Base-by-base conservation (phyloP, 2,888 invertebrate species). In the Drosophila macrothrix region DNA sequence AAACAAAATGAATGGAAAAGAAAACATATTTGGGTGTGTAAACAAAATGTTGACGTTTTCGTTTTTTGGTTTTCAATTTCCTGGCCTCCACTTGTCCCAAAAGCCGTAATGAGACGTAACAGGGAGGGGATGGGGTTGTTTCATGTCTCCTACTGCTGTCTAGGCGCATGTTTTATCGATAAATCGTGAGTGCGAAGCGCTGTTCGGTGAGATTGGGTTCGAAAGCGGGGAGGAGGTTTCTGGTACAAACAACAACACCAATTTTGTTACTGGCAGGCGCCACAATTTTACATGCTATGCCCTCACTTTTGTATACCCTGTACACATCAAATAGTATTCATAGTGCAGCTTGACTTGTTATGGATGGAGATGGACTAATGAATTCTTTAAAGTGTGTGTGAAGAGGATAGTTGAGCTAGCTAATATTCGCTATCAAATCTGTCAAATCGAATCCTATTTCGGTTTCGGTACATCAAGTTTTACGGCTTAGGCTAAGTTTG, bases 101-200 rank as follows among this genome's bases (percentile, higher is more conserved):
- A 59, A 43, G 71, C 65, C 67, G 75, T 78, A 78, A 78, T 78
- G 79, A 78, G 79, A 67, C 79, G 72, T 46, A 31, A 43, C 22
- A 4, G 2, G 7, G 6, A 3, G 9, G 29, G 6, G 5, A 1
- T 3, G 25, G 35, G 16, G 41, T 22, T n/a, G 29, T 12, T 29
- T 52, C 10, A 14, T 50, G 19, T 53, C 50, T 49, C 55, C 29
- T 52, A 28, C 58, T 43, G 14, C 31, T 37, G 53, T 52, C 53
- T 52, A 62, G 67, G 67, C 68, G 65, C 86, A 79, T 88, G 86
- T 86, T 86, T 86, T 86, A 88, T 86, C 86, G 86, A 86, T 88
- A 86, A 78, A 75, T 68, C 78, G 78, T 83, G 82, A 77, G 76
- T 79, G 69, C 71, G 67, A 68, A 67, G 71, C 62, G 61, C 53